Evolutionary conservation across 1,140 invertebrate species (phyloP).

Genomic region (Ceratina calcarata): DNA sequence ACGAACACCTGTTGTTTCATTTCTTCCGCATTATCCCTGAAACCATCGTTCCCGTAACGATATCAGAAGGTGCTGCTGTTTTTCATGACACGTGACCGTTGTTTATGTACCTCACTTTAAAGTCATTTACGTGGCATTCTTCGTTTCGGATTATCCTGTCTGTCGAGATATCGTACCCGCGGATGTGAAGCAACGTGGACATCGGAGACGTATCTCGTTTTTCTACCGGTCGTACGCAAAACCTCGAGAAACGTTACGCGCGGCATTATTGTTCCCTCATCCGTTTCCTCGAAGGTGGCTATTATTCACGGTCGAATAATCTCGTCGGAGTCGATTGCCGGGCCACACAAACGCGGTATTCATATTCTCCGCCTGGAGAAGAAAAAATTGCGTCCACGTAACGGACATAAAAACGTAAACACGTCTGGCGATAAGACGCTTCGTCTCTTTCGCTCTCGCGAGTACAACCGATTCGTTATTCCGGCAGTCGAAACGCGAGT

Average conservation of each 20-base stretch:
- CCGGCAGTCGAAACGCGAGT: constrained; percentile 49
- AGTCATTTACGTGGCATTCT: too few species aligned
- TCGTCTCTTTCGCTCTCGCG: not conserved
- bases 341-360: constrained; percentile 15
- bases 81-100: not conserved
- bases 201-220: too few species aligned
- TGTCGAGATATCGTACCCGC: not conserved
- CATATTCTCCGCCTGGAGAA: not conserved
- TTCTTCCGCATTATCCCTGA: constrained; percentile 48
- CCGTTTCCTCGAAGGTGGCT: not conserved
- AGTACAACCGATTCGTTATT: constrained; percentile 60
- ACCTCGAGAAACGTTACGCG: not conserved
- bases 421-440: constrained; percentile 44
- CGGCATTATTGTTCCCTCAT: too few species aligned
- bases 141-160: too few species aligned
- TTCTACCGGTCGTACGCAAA: not conserved
- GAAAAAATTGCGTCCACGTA: constrained; percentile 40
- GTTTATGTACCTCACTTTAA: not conserved
- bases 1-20: constrained; percentile 55
- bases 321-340: not conserved
- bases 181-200: too few species aligned
- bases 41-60: constrained; percentile 56
- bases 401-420: constrained; percentile 49
- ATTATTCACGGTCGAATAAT: constrained; percentile 27
- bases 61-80: constrained; percentile 15